A percentile compares a stretch with the other conserved stretches of the same genome.
phyloP scores from a whole-genome alignment of 1,140 invertebrate genomes.

The Adelges cooleyi region DNA sequence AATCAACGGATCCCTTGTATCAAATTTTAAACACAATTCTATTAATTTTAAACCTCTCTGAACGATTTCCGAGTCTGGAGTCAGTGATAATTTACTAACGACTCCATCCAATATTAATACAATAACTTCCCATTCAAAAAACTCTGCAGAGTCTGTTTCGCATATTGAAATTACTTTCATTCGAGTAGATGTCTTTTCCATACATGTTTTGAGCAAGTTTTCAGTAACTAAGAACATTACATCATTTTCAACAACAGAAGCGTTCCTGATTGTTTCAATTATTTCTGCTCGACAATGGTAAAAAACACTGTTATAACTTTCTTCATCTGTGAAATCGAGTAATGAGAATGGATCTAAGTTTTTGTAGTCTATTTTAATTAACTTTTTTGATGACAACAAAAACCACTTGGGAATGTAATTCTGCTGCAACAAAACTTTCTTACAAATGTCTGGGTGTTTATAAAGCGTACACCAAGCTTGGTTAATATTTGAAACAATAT shows the following conservation, averaged over 20 bases:
- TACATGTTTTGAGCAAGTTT: conserved; percentile 60
- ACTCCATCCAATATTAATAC: conserved; percentile 61
- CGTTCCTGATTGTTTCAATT: conserved; percentile 60
- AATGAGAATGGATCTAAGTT: conserved; percentile 61
- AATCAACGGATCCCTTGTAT: conserved; percentile 62
- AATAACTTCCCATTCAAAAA: conserved; percentile 73
- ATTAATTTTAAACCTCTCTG: conserved; percentile 56
- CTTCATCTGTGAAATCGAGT: conserved; percentile 79
- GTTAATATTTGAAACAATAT: conserved; percentile 19
- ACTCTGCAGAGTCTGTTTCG: conserved; percentile 47
- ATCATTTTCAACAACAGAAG: conserved; percentile 66
- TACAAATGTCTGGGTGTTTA: conserved; percentile 17
- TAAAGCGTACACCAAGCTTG: conserved; percentile 7
- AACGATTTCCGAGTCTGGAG: conserved; percentile 52
- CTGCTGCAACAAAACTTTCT: background rate
- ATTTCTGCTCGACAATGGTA: conserved; percentile 63
- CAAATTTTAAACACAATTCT: conserved; percentile 59
- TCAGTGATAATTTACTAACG: conserved; percentile 56
- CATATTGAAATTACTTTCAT: conserved; percentile 36
- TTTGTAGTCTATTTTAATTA: conserved; percentile 37
- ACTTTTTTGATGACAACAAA: conserved; percentile 39
- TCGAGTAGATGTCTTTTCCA: conserved; percentile 44
- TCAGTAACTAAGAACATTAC: conserved; percentile 70
- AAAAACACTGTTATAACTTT: conserved; percentile 75
- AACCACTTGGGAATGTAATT: conserved; percentile 24